These are phyloP conservation scores for Oncorhynchus clarkii DNA, from an alignment of 2,113 vertebrate genomes.

Conservation along the genomic window DNA sequence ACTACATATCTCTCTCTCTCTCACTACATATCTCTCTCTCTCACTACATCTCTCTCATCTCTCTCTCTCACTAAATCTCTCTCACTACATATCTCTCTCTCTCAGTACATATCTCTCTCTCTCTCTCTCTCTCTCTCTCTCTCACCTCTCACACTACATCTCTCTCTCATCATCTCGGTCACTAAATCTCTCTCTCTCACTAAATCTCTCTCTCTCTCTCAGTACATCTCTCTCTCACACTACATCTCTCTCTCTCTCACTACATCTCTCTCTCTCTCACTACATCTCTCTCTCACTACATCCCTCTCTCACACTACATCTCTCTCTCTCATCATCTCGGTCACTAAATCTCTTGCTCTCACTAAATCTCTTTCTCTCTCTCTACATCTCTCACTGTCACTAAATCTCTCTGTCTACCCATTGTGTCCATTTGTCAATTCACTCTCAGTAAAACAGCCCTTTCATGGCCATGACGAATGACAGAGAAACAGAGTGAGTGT, in stretches of 20 bases:
- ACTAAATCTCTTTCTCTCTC: too few species aligned
- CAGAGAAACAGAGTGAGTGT: conserved; percentile 20
- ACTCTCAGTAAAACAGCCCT: conserved; percentile 35
- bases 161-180: too few species aligned
- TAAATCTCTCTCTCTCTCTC: too few species aligned
- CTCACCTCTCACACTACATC: background rate
- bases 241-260: background rate
- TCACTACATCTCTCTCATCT: conserved; percentile 11
- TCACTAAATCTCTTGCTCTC: too few species aligned
- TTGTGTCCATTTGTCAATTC: conserved; percentile 14
- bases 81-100: too few species aligned
- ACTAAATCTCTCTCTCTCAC: too few species aligned
- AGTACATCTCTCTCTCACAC: conserved; percentile 11
- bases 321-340: too few species aligned
- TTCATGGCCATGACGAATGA: conserved; percentile 51
- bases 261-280: too few species aligned
- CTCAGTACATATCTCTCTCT: too few species aligned
- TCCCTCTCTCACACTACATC: background rate
- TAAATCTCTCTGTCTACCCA: conserved; percentile 6
- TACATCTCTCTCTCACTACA: too few species aligned
- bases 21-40: background rate
- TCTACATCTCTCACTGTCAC: conserved; percentile 7
- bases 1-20: background rate
- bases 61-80: background rate
- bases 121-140: too few species aligned